Conservation (phyloP, 2,888 invertebrate genomes). For the Agriopis aurantiaria region DNA sequence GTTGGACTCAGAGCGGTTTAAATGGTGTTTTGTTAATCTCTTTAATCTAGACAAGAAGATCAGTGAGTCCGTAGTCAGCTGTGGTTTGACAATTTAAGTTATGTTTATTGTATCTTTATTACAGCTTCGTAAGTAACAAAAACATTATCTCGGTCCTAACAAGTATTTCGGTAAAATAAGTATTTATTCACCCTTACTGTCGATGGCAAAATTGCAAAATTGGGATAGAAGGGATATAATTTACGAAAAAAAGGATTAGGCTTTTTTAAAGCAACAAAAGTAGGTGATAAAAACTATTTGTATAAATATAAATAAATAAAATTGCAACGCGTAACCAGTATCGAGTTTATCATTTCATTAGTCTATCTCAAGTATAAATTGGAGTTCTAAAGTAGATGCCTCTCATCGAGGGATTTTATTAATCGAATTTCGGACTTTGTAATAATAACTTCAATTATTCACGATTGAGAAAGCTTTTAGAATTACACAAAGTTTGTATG, state of each 20-base stretch:
- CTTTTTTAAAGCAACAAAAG: no score
- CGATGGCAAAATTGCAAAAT: no score
- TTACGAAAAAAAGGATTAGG: no score
- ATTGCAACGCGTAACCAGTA: no score
- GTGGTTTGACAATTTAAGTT: neutral
- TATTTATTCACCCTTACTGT: no score
- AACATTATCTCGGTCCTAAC: no score
- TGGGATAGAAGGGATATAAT: no score
- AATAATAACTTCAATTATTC: conserved; percentile 80
- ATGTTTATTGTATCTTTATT: neutral
- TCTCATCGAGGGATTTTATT: conserved; percentile 62
- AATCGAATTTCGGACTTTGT: conserved; percentile 71
- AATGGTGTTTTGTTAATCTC: conserved; percentile 21
- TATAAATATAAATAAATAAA: no score
- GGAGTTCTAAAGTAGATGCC: conserved; percentile 47
- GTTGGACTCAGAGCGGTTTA: conserved; percentile 12
- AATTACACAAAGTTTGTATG: conserved; percentile 68
- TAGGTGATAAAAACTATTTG: no score
- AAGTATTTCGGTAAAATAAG: no score
- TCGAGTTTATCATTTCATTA: neutral
- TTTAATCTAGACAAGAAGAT: neutral
- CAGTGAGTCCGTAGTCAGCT: neutral
- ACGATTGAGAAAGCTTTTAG: conserved; percentile 75
- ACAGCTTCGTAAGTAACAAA: no score
- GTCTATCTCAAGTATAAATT: conserved; percentile 44